Conservation (phyloP, 2,888 invertebrate species). For the Ectemnius cavifrons region DNA sequence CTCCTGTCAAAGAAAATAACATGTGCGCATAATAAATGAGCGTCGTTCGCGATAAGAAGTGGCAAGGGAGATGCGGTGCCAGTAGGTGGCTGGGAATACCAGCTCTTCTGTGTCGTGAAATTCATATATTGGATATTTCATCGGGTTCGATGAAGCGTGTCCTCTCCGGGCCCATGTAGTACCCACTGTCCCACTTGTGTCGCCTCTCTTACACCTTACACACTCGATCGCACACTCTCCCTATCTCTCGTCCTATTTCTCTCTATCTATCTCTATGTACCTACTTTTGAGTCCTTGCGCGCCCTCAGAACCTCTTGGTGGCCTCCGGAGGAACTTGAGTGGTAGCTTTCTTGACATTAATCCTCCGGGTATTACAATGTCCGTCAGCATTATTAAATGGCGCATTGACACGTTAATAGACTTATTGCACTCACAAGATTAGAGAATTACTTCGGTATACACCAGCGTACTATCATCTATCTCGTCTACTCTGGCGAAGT, state of each 20-base stretch:
- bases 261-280: too few relatives aligned
- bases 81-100: too few relatives aligned
- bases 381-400: background rate
- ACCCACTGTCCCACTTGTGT: background rate
- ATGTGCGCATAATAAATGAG: conserved; percentile 41
- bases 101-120: background rate
- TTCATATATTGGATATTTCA: background rate
- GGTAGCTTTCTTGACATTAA: background rate
- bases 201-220: background rate
- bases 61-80: conserved; percentile 9
- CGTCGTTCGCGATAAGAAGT: background rate
- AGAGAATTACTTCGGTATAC: background rate
- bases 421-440: background rate
- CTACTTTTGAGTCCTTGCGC: too few relatives aligned
- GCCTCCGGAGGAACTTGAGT: background rate
- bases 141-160: background rate
- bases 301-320: too few relatives aligned
- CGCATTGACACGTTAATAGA: background rate
- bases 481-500: background rate
- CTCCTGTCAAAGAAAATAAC: conserved; percentile 25
- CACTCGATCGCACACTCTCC: background rate
- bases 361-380: background rate
- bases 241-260: too few relatives aligned
- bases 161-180: background rate
- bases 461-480: background rate